Conservation (phyloP, 2,888 invertebrate species). For the Lycocerus yunnanus region DNA sequence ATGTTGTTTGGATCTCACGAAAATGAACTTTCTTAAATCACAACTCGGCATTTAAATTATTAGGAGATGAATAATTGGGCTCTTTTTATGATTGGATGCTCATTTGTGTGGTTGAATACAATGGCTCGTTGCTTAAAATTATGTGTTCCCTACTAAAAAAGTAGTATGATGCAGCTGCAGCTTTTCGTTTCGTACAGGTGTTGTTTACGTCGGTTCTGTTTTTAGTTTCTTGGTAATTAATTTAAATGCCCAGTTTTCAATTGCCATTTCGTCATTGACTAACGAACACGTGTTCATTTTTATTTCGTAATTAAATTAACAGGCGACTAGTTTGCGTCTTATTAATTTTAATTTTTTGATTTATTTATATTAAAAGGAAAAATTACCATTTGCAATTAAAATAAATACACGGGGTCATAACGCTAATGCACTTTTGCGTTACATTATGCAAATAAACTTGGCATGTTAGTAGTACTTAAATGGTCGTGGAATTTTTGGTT, state of each 20-base stretch:
- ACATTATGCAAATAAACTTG: neutral
- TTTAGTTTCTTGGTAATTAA: neutral
- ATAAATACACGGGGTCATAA: neutral
- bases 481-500: neutral
- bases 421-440: neutral
- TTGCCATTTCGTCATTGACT: neutral
- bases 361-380: neutral
- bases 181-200: neutral
- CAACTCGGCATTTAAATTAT: neutral
- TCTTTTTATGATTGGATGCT: neutral
- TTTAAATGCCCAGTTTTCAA: neutral
- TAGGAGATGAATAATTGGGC: neutral
- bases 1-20: neutral
- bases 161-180: constrained; percentile 1
- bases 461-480: neutral
- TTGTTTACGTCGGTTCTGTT: neutral
- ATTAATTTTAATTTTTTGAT: neutral
- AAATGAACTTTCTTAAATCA: neutral
- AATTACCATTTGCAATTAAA: neutral
- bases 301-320: constrained; percentile 1
- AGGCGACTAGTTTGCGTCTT: neutral
- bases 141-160: neutral
- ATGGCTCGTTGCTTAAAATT: constrained; percentile 1
- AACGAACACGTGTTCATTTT: constrained; percentile 4
- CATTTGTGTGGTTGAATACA: constrained; percentile 5